Evolutionary conservation across 2,113 vertebrate genomes (phyloP).

Genomic region (Chitala chitala): DNA sequence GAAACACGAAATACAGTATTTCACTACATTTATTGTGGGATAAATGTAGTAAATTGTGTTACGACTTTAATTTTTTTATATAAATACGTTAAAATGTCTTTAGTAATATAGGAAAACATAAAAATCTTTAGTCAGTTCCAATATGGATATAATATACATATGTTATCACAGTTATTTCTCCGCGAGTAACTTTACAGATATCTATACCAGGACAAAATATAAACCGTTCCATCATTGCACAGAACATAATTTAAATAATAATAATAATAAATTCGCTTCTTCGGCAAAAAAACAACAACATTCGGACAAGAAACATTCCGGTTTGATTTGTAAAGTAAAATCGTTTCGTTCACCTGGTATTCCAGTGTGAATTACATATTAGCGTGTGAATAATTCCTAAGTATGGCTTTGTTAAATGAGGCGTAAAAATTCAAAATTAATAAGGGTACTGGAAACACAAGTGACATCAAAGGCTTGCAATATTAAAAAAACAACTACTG

Average conservation of each 20-base stretch:
- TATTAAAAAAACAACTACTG: neutral
- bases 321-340: conserved; percentile 13
- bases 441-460: conserved; percentile 9
- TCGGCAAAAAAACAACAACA: neutral
- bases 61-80: neutral
- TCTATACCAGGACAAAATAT: neutral
- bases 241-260: too few species aligned
- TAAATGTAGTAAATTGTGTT: neutral
- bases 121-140: too few species aligned
- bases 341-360: neutral
- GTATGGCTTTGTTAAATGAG: conserved; percentile 13
- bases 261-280: neutral
- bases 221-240: neutral
- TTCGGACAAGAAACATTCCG: neutral
- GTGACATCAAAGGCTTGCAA: neutral
- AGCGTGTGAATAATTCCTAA: conserved; percentile 2
- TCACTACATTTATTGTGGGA: too few species aligned
- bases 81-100: neutral
- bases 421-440: conserved; percentile 13
- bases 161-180: too few species aligned
- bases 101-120: too few species aligned
- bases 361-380: conserved; percentile 8
- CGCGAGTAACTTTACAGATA: neutral
- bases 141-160: too few species aligned
- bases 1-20: neutral